Conservation (phyloP, 2,113 vertebrate species). For the Clinocottus analis region DNA sequence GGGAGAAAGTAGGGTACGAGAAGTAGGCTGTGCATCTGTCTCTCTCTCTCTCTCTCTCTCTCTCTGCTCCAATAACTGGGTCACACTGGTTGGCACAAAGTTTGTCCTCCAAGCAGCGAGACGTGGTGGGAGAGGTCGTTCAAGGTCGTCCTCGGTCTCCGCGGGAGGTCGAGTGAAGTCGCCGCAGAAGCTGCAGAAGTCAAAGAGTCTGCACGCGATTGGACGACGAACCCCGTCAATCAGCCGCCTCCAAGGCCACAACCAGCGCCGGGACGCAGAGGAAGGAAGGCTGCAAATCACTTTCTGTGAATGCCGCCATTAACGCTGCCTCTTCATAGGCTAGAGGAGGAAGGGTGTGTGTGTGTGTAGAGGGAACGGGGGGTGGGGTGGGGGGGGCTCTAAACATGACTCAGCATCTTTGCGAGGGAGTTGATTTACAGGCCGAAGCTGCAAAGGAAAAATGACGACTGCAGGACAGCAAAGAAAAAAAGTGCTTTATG, state of each 20-base stretch:
- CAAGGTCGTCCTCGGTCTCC: conserved; percentile 51
- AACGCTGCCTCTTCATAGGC: conserved; percentile 54
- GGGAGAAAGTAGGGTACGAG: conserved; percentile 79
- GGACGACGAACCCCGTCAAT: conserved; percentile 61
- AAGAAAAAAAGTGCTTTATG: conserved; percentile 36
- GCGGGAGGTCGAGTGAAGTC: conserved; percentile 31
- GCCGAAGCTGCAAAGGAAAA: conserved; percentile 31
- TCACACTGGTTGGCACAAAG: conserved; percentile 63
- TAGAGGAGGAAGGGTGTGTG: neutral
- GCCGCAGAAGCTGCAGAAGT: conserved; percentile 24
- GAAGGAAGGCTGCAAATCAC: conserved; percentile 66
- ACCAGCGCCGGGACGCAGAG: conserved; percentile 47
- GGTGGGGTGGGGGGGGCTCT: no score
- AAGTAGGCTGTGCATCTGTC: conserved; percentile 79
- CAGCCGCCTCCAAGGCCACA: conserved; percentile 56
- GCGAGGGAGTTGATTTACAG: conserved; percentile 51
- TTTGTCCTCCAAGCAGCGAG: conserved; percentile 67
- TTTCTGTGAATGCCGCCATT: conserved; percentile 53
- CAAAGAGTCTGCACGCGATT: conserved; percentile 14
- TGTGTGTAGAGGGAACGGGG: no score
- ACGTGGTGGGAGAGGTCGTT: conserved; percentile 36
- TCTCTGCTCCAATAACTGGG: conserved; percentile 71
- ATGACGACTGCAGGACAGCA: conserved; percentile 2
- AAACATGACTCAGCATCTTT: conserved; percentile 66
- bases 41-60: conserved; percentile 45